A percentile compares a stretch with the other conserved stretches of the same genome.
These are phyloP conservation scores for Drosophila albomicans DNA, from an alignment of 1,140 invertebrate species.

Conservation along the genomic window DNA sequence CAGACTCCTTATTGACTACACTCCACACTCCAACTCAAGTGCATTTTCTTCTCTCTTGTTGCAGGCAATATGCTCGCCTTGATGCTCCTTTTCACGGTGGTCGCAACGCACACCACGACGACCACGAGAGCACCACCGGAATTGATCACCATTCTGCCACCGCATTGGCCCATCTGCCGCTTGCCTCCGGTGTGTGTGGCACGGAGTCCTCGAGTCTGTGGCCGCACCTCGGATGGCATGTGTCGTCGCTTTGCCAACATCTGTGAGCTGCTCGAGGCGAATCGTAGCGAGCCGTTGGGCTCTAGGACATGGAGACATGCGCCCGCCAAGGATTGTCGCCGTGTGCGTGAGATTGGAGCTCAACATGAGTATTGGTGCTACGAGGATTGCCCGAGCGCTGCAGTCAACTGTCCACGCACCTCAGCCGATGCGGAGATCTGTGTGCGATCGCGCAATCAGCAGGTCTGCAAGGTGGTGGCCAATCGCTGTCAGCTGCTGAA, in stretches of 20 bases:
- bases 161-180: slow-evolving; percentile 28
- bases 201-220: slow-evolving; percentile 58
- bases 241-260: slow-evolving; percentile 64
- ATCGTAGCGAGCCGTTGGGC: background rate
- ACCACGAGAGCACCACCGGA: background rate
- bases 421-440: slow-evolving; percentile 49
- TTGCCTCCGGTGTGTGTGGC: slow-evolving; percentile 43
- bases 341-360: slow-evolving; percentile 39
- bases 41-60: background rate
- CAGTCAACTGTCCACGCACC: slow-evolving; percentile 39
- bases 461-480: slow-evolving; percentile 56
- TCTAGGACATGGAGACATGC: slow-evolving; percentile 33
- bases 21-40: too few species aligned
- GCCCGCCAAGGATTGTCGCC: slow-evolving; percentile 46
- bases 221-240: slow-evolving; percentile 40
- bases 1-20: too few species aligned
- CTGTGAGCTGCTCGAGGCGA: slow-evolving; percentile 51
- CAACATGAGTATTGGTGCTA: slow-evolving; percentile 41
- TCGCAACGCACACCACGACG: background rate
- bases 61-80: slow-evolving; percentile 2
- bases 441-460: slow-evolving; percentile 43
- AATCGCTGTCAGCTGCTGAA: slow-evolving; percentile 65
- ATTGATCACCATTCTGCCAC: background rate
- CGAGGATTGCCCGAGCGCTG: slow-evolving; percentile 39
- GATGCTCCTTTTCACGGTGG: background rate